phyloP scores from a whole-genome alignment of 1,140 invertebrate genomes.

The Manduca sexta region DNA sequence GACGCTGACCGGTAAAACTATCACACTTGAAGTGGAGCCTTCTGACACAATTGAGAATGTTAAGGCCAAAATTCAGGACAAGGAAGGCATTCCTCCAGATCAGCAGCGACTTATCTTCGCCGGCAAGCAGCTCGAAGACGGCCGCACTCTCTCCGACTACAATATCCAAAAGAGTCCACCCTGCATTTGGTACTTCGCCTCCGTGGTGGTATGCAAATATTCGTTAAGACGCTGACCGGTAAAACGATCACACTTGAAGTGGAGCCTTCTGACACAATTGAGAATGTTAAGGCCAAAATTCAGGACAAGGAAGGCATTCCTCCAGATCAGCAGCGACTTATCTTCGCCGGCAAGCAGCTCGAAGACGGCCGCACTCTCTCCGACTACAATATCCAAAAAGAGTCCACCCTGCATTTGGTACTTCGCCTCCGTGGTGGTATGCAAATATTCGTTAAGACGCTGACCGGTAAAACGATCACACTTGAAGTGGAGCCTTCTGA shows the following conservation, averaged over 20 bases:
- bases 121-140: constrained; percentile 12
- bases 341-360: constrained; percentile 68
- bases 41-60: constrained; percentile 12
- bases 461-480: no score
- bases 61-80: constrained; percentile 11
- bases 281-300: constrained; percentile 13
- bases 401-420: constrained; percentile 74
- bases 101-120: constrained; percentile 11
- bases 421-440: constrained; percentile 66
- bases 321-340: constrained; percentile 11
- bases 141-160: constrained; percentile 9
- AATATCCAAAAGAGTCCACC: constrained; percentile 13
- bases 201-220: constrained; percentile 11
- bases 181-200: constrained; percentile 11
- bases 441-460: no score
- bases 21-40: constrained; percentile 10
- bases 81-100: constrained; percentile 12
- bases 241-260: constrained; percentile 86
- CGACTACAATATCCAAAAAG: constrained; percentile 67
- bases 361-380: constrained; percentile 11
- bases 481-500: no score
- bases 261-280: constrained; percentile 76
- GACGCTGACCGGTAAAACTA: constrained; percentile 8
- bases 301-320: constrained; percentile 14
- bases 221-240: constrained; percentile 78